These are phyloP conservation scores for Zingel zingel DNA, from an alignment of 2,113 vertebrate species.

Conservation along the genomic window DNA sequence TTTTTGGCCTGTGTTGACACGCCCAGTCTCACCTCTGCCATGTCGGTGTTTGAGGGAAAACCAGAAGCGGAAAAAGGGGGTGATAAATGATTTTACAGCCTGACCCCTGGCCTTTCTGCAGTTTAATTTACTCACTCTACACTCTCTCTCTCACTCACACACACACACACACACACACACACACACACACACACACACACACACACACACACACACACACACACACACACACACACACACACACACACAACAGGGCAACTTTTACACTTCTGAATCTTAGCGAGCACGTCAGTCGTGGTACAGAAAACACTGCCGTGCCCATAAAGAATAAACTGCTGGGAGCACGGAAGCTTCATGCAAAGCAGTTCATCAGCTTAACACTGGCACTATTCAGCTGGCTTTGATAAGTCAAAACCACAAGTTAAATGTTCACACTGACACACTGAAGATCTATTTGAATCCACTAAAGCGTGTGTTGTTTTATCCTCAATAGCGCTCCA, in stretches of 20 bases:
- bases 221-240: not conserved
- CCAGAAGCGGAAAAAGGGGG: conserved; percentile 36
- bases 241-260: not conserved
- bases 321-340: not conserved
- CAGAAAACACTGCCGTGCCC: not conserved
- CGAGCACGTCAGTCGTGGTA: not conserved
- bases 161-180: too few relatives aligned
- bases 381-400: conserved; percentile 37
- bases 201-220: not conserved
- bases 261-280: not conserved
- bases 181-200: not conserved
- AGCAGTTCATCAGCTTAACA: conserved; percentile 31
- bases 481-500: not conserved
- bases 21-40: conserved; percentile 46
- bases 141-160: too few relatives aligned
- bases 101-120: conserved; percentile 24
- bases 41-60: conserved; percentile 46
- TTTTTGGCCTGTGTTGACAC: conserved; percentile 17
- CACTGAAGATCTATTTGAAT: conserved; percentile 41
- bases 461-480: conserved; percentile 25
- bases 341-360: conserved; percentile 43
- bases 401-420: conserved; percentile 44
- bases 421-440: conserved; percentile 31
- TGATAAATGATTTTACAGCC: conserved; percentile 42
- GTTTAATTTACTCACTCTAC: not conserved